Evolutionary conservation across 2,888 invertebrate species (phyloP).

Genomic region (Plagodis dolabraria): DNA sequence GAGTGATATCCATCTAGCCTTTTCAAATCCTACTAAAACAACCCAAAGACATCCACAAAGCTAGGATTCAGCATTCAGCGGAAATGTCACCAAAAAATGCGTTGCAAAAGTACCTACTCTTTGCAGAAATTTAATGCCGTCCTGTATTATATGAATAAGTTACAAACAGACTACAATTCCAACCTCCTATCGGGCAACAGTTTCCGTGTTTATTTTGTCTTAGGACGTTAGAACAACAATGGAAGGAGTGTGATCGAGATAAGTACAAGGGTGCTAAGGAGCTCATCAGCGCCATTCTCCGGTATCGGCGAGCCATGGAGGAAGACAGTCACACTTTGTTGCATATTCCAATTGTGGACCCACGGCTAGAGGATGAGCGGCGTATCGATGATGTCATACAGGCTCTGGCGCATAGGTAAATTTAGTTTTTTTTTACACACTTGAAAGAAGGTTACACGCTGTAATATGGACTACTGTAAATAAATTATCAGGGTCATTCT

Average conservation of each 20-base stretch:
- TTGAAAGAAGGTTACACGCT: not conserved
- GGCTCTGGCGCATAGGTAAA: conserved; percentile 61
- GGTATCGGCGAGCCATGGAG: conserved; percentile 63
- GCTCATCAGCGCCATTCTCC: conserved; percentile 62
- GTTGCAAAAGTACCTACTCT: no score
- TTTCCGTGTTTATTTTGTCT: not conserved
- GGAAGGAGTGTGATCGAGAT: conserved; percentile 58
- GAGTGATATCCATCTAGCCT: no score
- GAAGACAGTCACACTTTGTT: conserved; percentile 56
- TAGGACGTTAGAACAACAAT: conserved; percentile 71
- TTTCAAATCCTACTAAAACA: no score
- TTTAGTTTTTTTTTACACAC: not conserved
- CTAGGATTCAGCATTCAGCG: no score
- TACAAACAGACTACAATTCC: no score
- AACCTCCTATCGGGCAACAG: no score
- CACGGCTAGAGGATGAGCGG: conserved; percentile 56
- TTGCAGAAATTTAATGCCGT: no score
- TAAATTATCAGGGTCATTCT: no score
- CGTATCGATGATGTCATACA: conserved; percentile 61
- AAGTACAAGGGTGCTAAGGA: conserved; percentile 65
- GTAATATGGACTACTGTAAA: no score
- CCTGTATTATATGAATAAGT: no score
- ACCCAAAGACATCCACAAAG: no score
- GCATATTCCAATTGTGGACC: conserved; percentile 61
- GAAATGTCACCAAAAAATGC: no score